Evolutionary conservation across 2,888 invertebrate species (phyloP).

Genomic region (Pheosia tremula): DNA sequence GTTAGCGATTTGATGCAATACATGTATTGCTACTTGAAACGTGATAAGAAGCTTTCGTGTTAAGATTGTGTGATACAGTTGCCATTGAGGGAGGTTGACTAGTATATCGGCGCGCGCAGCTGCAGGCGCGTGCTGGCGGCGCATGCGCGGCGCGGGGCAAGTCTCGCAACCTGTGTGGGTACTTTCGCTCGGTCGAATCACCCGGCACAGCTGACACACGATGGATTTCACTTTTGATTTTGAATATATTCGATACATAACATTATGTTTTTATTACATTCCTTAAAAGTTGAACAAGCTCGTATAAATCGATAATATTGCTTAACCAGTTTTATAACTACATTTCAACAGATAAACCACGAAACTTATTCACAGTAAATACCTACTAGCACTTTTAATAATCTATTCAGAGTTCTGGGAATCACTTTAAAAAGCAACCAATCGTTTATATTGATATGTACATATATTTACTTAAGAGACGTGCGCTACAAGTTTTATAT

Average conservation of each 20-base stretch:
- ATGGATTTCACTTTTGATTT: constrained; percentile 77
- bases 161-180: constrained; percentile 73
- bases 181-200: constrained; percentile 77
- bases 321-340: background rate
- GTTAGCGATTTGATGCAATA: constrained; percentile 19
- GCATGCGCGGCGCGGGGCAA: constrained; percentile 47
- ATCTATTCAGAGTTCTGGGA: constrained; percentile 8
- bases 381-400: constrained; percentile 7
- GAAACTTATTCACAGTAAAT: constrained; percentile 10
- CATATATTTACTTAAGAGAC: constrained; percentile 28
- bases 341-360: constrained; percentile 11
- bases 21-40: constrained; percentile 18
- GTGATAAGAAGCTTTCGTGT: constrained; percentile 23
- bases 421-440: constrained; percentile 5
- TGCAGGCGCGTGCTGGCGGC: constrained; percentile 33
- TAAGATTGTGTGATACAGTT: constrained; percentile 26
- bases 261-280: constrained; percentile 16
- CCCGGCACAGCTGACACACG: constrained; percentile 61
- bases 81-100: constrained; percentile 39
- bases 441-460: constrained; percentile 21
- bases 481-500: constrained; percentile 25
- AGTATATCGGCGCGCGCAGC: constrained; percentile 33
- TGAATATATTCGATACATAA: constrained; percentile 20
- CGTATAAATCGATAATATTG: background rate
- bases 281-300: background rate